Percentiles rank a stretch among this genome's conserved stretches.
These are phyloP conservation scores for Falco naumanni DNA, from an alignment of 2,797 vertebrate genomes.

Conservation along the genomic window DNA sequence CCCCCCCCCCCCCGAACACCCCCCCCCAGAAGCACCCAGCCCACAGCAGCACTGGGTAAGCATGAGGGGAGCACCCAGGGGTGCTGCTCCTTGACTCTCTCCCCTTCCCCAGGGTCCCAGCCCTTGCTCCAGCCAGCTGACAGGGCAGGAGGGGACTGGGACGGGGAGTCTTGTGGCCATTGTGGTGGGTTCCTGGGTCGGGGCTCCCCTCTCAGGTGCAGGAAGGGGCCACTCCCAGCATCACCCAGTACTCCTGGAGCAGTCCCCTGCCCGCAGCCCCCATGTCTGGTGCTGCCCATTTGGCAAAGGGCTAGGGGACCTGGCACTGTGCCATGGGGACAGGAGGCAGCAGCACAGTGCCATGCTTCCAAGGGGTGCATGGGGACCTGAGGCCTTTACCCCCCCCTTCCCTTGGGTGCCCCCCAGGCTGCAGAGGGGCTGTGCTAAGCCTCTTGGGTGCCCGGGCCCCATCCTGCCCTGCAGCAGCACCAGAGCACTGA, in stretches of 20 bases:
- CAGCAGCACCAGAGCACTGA: too few species aligned
- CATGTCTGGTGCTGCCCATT: background rate
- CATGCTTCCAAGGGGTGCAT: background rate
- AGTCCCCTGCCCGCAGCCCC: background rate
- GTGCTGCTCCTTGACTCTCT: background rate
- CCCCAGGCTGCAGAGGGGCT: background rate
- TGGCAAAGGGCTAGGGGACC: background rate
- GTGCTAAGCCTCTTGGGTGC: too few species aligned
- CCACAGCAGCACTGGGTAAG: background rate
- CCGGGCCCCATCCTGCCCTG: too few species aligned
- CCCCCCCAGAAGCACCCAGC: background rate
- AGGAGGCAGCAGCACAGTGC: background rate
- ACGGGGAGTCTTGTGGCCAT: background rate
- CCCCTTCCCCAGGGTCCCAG: background rate
- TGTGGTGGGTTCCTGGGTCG: background rate
- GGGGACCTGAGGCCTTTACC: background rate
- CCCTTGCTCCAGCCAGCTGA: too few species aligned
- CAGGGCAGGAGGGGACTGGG: fast-evolving
- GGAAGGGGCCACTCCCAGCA: background rate
- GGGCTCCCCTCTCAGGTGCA: background rate
- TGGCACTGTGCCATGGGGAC: fast-evolving
- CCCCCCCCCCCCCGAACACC: too few species aligned
- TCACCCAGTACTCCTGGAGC: background rate
- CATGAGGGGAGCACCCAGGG: background rate
- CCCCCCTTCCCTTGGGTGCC: too few species aligned